Percentiles rank a stretch among this genome's conserved stretches.
These are phyloP conservation scores for Caenorhabditis sinica DNA, from an alignment of 2,888 invertebrate species.

Conservation along the genomic window DNA sequence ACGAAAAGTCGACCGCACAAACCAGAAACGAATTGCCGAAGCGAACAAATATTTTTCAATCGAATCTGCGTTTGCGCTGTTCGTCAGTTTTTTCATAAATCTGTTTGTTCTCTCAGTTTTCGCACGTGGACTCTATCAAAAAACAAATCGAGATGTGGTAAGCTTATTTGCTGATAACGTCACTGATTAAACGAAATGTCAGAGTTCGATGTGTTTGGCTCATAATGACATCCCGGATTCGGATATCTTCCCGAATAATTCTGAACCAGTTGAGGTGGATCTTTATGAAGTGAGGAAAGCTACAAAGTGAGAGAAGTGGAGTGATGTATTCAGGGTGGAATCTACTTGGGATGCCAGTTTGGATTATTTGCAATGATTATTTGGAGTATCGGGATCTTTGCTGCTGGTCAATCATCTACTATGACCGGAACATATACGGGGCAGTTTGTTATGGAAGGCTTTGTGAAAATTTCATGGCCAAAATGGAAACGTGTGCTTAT, in stretches of 20 bases:
- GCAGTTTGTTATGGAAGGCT: conserved; percentile 86
- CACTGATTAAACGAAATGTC: conserved; percentile 14
- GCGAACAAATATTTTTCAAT: conserved; percentile 92
- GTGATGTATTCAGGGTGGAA: conserved; percentile 77
- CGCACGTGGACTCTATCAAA: conserved; percentile 90
- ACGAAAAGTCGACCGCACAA: conserved; percentile 89
- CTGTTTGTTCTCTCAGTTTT: conserved; percentile 93
- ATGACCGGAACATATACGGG: conserved; percentile 87
- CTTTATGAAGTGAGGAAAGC: conserved; percentile 74
- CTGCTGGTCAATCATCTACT: conserved; percentile 86
- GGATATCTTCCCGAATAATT: conserved; percentile 78
- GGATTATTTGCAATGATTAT: conserved; percentile 85
- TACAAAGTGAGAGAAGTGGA: neutral
- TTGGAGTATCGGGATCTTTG: conserved; percentile 86
- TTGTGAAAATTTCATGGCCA: conserved; percentile 91
- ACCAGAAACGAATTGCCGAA: conserved; percentile 88
- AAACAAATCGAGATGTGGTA: conserved; percentile 86
- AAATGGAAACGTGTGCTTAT: conserved; percentile 92
- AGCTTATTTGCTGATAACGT: conserved; percentile 30
- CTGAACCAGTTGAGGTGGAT: conserved; percentile 78
- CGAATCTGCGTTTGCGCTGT: conserved; percentile 90
- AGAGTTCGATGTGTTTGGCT: conserved; percentile 64
- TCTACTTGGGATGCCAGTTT: conserved; percentile 86
- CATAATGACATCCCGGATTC: conserved; percentile 74
- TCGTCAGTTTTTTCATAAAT: conserved; percentile 90